These are phyloP conservation scores for Echinops telfairi DNA, from an alignment of 2,113 vertebrate species.

Conservation along the genomic window DNA sequence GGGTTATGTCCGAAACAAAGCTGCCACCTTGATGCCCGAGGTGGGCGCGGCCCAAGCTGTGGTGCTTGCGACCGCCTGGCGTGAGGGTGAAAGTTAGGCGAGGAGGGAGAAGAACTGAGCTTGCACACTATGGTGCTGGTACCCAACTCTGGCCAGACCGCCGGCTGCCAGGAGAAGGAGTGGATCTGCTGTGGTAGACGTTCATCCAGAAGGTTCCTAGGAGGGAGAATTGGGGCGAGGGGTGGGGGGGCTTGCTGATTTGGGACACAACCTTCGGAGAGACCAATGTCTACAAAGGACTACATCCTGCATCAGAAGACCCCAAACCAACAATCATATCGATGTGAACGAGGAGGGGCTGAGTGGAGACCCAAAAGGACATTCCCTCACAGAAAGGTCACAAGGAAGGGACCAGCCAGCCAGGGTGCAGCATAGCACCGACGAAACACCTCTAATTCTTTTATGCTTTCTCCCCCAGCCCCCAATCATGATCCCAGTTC, in stretches of 20 bases:
- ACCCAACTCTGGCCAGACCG: too few relatives aligned
- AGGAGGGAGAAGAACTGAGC: neutral
- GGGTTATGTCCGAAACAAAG: neutral
- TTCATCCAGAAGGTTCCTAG: neutral
- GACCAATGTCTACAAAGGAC: neutral
- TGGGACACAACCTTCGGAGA: neutral
- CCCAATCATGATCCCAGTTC: too few relatives aligned
- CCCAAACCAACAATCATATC: neutral
- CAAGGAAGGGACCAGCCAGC: too few relatives aligned
- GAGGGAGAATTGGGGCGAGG: neutral
- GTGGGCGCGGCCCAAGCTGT: neutral
- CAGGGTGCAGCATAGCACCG: too few relatives aligned
- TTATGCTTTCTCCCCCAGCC: too few relatives aligned
- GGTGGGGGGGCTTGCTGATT: neutral
- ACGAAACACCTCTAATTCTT: too few relatives aligned
- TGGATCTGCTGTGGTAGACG: neutral
- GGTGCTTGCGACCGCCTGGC: neutral
- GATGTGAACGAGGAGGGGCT: neutral
- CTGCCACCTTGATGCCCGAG: neutral
- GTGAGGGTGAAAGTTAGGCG: neutral
- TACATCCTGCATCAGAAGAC: too few relatives aligned
- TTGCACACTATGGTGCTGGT: neutral
- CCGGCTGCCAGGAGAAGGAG: neutral
- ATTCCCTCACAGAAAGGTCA: too few relatives aligned
- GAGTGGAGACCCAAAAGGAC: too few relatives aligned